phyloP scores from a whole-genome alignment of 2,888 invertebrate species.

The Xanthorhoe spadicearia region DNA sequence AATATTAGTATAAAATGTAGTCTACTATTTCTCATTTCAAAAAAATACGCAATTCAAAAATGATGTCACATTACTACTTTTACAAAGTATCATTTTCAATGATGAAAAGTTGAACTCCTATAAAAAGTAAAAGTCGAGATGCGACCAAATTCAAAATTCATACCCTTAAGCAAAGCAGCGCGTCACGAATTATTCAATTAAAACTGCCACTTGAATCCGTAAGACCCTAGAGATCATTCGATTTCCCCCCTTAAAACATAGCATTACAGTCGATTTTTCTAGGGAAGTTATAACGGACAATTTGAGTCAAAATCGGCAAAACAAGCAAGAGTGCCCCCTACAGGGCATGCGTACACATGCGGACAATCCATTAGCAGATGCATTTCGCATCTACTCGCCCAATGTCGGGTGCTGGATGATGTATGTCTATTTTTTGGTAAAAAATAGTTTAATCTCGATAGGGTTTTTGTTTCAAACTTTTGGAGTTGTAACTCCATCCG shows the following conservation, averaged over 20 bases:
- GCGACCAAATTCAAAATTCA: neutral
- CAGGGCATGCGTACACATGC: constrained; percentile 31
- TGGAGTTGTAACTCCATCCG: too few relatives aligned
- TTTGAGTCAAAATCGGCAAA: constrained; percentile 43
- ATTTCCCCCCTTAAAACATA: constrained; percentile 6
- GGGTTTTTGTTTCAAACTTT: too few relatives aligned
- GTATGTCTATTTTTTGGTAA: too few relatives aligned
- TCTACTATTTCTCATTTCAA: too few relatives aligned
- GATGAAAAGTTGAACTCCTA: too few relatives aligned
- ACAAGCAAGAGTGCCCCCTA: constrained; percentile 40
- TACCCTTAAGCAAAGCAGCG: constrained; percentile 7
- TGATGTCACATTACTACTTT: too few relatives aligned
- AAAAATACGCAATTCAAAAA: too few relatives aligned
- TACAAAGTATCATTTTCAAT: too few relatives aligned
- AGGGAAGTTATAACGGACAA: constrained; percentile 33
- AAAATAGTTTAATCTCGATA: too few relatives aligned
- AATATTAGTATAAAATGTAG: too few relatives aligned
- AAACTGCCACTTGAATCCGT: constrained; percentile 26
- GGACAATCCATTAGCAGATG: constrained; percentile 44
- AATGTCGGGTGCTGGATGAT: neutral
- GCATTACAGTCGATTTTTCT: constrained; percentile 6
- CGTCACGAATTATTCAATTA: constrained; percentile 27
- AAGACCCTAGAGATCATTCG: neutral
- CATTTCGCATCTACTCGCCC: constrained; percentile 18
- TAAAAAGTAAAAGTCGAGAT: neutral